Conservation (phyloP, 2,797 vertebrate genomes). For the Ptychobarbus kaznakovi region DNA sequence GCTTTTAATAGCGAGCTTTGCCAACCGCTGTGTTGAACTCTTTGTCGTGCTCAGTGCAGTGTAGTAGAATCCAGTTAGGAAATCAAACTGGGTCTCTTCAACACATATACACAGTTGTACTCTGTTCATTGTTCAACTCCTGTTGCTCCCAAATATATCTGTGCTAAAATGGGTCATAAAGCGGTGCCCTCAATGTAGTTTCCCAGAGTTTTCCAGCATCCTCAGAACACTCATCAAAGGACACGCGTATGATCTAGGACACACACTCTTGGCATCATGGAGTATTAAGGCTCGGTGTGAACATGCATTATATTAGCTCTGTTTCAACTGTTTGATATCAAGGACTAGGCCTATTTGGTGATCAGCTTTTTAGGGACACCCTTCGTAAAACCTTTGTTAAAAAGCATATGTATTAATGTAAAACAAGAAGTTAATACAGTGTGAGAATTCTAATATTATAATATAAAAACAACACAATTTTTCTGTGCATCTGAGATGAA, state of each 20-base stretch:
- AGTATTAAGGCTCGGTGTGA: slow-evolving; percentile 3
- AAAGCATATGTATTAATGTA: background rate
- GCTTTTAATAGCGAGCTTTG: slow-evolving; percentile 24
- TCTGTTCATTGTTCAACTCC: slow-evolving; percentile 43
- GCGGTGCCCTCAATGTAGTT: slow-evolving; percentile 46
- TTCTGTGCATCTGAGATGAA: no score
- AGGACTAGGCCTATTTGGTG: background rate
- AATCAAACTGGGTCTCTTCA: slow-evolving; percentile 40
- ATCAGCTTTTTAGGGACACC: background rate
- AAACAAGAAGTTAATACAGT: background rate
- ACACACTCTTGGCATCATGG: slow-evolving; percentile 14
- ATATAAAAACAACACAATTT: background rate
- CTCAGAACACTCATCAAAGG: slow-evolving; percentile 36
- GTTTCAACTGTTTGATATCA: background rate
- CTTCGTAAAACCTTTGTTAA: background rate
- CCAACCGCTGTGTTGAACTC: background rate
- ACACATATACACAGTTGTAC: slow-evolving; percentile 20
- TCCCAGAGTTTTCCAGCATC: slow-evolving; percentile 51
- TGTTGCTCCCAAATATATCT: slow-evolving; percentile 58
- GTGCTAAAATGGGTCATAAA: slow-evolving; percentile 57
- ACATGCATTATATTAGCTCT: background rate
- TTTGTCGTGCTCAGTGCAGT: slow-evolving; percentile 12
- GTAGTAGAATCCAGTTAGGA: background rate
- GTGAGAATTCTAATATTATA: background rate
- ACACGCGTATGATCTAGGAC: slow-evolving; percentile 29